These are phyloP conservation scores for Enteromius paludinosus DNA, from an alignment of 2,797 vertebrate species.

Conservation along the genomic window DNA sequence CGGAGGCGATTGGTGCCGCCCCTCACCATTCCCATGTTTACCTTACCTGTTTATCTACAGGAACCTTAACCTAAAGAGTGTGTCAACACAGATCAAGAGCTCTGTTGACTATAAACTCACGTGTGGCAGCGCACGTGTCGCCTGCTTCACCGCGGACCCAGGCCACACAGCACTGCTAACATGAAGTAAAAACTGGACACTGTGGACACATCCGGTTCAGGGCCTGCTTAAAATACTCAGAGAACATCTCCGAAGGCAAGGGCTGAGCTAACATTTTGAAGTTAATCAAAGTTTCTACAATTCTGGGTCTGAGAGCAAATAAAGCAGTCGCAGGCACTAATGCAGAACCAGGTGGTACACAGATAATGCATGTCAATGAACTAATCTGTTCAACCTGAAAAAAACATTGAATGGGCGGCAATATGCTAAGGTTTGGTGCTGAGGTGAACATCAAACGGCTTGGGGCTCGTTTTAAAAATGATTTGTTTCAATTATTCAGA, in stretches of 20 bases:
- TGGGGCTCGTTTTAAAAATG: too few relatives aligned
- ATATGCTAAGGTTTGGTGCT: too few relatives aligned
- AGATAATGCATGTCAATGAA: neutral
- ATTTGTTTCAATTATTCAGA: too few relatives aligned
- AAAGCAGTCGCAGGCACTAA: neutral
- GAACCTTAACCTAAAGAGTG: conserved; percentile 71
- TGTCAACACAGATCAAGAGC: conserved; percentile 66
- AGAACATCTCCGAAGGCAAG: too few relatives aligned
- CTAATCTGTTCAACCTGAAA: neutral
- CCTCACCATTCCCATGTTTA: conserved; percentile 57
- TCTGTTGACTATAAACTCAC: conserved; percentile 70
- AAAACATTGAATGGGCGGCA: too few relatives aligned
- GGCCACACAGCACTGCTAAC: neutral
- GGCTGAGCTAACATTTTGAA: too few relatives aligned
- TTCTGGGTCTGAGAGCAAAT: neutral
- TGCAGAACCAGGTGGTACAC: neutral
- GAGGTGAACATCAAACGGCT: too few relatives aligned
- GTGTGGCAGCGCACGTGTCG: conserved; percentile 29
- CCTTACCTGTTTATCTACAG: conserved; percentile 62
- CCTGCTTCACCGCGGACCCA: neutral
- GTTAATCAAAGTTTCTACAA: neutral
- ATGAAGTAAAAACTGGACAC: neutral
- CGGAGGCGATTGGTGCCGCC: conserved; percentile 52
- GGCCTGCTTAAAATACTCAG: neutral
- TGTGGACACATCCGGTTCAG: neutral